A percentile compares a stretch with the other conserved stretches of the same genome.
Conservation (phyloP, 1,140 invertebrate species). For the Orius insidiosus region DNA sequence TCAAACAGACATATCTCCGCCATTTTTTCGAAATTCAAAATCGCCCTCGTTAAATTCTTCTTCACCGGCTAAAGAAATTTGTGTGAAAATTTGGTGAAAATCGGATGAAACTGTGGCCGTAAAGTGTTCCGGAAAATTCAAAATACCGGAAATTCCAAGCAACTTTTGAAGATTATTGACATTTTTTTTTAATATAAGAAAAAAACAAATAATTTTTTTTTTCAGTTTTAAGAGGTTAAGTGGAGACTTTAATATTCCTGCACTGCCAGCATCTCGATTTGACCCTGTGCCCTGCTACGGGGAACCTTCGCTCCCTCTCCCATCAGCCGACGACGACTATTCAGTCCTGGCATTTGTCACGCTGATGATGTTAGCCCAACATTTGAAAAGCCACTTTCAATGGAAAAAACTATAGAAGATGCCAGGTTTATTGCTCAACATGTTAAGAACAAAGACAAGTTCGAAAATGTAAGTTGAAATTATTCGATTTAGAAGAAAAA, state of each 20-base stretch:
- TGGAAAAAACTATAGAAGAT: slow-evolving; percentile 76
- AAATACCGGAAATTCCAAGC: too few relatives aligned
- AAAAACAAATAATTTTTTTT: too few relatives aligned
- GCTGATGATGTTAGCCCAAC: slow-evolving; percentile 52
- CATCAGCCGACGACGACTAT: slow-evolving; percentile 61
- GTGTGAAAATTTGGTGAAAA: too few relatives aligned
- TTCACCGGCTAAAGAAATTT: too few relatives aligned
- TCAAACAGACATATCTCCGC: too few relatives aligned
- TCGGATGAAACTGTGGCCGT: too few relatives aligned
- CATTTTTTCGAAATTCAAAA: too few relatives aligned
- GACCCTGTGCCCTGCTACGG: slow-evolving; percentile 19
- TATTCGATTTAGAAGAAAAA: not conserved
- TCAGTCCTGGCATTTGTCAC: slow-evolving; percentile 44
- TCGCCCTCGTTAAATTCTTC: too few relatives aligned
- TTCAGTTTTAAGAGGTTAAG: slow-evolving; percentile 29
- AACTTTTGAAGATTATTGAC: too few relatives aligned
- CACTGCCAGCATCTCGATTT: slow-evolving; percentile 24
- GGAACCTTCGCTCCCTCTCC: slow-evolving; percentile 46
- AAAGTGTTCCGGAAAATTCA: too few relatives aligned
- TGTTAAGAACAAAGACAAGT: slow-evolving; percentile 84
- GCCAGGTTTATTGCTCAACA: slow-evolving; percentile 85
- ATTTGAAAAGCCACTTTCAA: slow-evolving; percentile 55
- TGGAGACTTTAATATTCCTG: slow-evolving; percentile 52
- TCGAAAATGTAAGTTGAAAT: slow-evolving; percentile 64
- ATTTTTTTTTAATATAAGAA: too few relatives aligned